These are phyloP conservation scores for Cataglyphis cursor DNA, from an alignment of 2,888 invertebrate genomes.

Conservation along the genomic window DNA sequence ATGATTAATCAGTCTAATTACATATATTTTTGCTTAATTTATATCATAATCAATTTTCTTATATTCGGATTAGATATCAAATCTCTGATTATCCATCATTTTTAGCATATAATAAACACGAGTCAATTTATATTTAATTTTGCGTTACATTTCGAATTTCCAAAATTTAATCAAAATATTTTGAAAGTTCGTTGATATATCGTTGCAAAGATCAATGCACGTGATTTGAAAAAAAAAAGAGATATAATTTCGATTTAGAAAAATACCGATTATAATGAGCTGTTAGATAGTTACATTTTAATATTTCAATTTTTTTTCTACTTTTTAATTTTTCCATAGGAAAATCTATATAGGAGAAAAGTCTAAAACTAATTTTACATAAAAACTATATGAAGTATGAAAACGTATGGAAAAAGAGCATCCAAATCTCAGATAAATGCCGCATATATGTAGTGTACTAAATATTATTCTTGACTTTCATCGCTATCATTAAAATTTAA, in stretches of 20 bases:
- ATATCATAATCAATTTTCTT: slow-evolving; percentile 22
- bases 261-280: slow-evolving; percentile 10
- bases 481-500: slow-evolving; percentile 63
- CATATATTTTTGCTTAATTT: slow-evolving; percentile 28
- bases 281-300: slow-evolving; percentile 57
- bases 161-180: slow-evolving; percentile 35
- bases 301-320: slow-evolving; percentile 41
- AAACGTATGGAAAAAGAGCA: slow-evolving; percentile 34
- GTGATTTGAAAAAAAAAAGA: slow-evolving; percentile 14
- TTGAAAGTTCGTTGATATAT: slow-evolving; percentile 60
- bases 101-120: slow-evolving; percentile 20
- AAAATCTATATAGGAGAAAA: slow-evolving; percentile 12
- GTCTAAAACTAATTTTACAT: slow-evolving; percentile 38
- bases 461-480: slow-evolving; percentile 55
- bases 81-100: slow-evolving; percentile 31
- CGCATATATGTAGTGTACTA: slow-evolving; percentile 43
- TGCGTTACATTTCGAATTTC: not conserved
- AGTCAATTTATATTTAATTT: slow-evolving; percentile 14
- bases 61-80: slow-evolving; percentile 34
- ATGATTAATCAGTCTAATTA: slow-evolving; percentile 50
- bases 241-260: not conserved
- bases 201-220: slow-evolving; percentile 63
- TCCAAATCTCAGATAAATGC: slow-evolving; percentile 57
- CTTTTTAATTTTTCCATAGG: slow-evolving; percentile 37
- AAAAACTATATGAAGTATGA: slow-evolving; percentile 33